phyloP scores from a whole-genome alignment of 2,888 invertebrate genomes.

The Drosophila subquinaria region DNA sequence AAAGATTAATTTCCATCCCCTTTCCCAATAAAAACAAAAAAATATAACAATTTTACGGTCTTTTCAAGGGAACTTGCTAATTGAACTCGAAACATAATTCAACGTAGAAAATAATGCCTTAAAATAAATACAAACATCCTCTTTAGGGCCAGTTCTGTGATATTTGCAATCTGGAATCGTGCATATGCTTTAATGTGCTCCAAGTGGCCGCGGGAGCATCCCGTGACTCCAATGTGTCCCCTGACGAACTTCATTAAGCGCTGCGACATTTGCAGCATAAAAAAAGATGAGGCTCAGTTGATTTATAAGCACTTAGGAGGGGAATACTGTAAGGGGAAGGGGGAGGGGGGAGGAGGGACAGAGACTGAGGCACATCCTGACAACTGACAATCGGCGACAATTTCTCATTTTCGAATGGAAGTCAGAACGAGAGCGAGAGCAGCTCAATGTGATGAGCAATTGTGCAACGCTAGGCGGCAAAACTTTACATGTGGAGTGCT shows the following conservation, averaged over 20 bases:
- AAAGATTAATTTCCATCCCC: conserved; percentile 1
- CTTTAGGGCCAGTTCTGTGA: conserved; percentile 40
- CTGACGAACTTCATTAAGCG: conserved; percentile 61
- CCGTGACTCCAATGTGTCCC: conserved; percentile 15
- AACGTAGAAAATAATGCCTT: conserved; percentile 32
- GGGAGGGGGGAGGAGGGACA: not conserved
- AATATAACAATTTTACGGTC: conserved; percentile 24
- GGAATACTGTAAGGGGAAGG: conserved; percentile 2
- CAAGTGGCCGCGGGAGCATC: conserved; percentile 20
- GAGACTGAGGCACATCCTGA: conserved; percentile 10
- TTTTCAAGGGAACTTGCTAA: conserved; percentile 44
- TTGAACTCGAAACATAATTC: conserved; percentile 52
- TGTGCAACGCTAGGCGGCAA: conserved; percentile 47
- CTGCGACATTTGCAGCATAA: conserved; percentile 38
- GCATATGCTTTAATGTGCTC: conserved; percentile 42
- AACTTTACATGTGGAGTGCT: conserved; percentile 39
- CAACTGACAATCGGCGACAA: conserved; percentile 73
- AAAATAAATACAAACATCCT: conserved; percentile 72
- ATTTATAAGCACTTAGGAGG: conserved; percentile 58
- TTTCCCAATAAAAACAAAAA: not conserved
- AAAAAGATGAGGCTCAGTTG: conserved; percentile 56
- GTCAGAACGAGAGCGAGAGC: conserved; percentile 22
- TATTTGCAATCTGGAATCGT: conserved; percentile 27
- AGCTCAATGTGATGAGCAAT: conserved; percentile 69
- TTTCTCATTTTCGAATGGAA: conserved; percentile 62